Percentiles rank a stretch among this genome's conserved stretches.
These are phyloP conservation scores for Drosophila greeni DNA, from an alignment of 2,888 invertebrate species.

Conservation along the genomic window DNA sequence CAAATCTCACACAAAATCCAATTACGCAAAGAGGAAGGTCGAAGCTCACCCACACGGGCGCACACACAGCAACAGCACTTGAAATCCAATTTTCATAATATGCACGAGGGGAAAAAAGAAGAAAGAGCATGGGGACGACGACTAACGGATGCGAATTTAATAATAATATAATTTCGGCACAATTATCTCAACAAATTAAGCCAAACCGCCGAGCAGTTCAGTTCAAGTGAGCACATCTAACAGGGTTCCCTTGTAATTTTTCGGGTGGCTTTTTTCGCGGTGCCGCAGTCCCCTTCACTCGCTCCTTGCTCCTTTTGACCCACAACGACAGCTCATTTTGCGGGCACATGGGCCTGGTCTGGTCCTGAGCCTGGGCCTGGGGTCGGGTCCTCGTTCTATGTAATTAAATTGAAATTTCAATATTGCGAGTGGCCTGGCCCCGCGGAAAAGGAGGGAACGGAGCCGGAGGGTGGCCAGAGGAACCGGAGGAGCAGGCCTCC, in stretches of 20 bases:
- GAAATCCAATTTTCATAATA: slow-evolving; percentile 71
- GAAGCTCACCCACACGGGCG: slow-evolving; percentile 47
- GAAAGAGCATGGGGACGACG: slow-evolving; percentile 13
- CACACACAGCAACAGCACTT: slow-evolving; percentile 44
- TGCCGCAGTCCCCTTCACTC: slow-evolving; percentile 4
- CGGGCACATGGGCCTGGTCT: slow-evolving; percentile 41
- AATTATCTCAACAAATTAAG: slow-evolving; percentile 73
- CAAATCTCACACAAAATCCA: slow-evolving; percentile 64
- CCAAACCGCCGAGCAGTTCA: slow-evolving; percentile 57
- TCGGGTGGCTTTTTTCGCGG: slow-evolving; percentile 19
- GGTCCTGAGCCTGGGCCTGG: slow-evolving; percentile 37
- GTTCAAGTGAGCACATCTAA: slow-evolving; percentile 42
- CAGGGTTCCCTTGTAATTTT: slow-evolving; percentile 16
- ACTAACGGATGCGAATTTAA: slow-evolving; percentile 60
- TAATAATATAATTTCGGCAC: slow-evolving; percentile 70
- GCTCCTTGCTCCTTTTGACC: slow-evolving; percentile 31
- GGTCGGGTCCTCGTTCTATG: slow-evolving; percentile 57
- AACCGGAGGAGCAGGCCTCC: slow-evolving; percentile 16
- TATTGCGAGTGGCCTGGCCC: slow-evolving; percentile 57
- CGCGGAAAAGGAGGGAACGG: slow-evolving; percentile 2
- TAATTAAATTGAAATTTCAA: slow-evolving; percentile 74
- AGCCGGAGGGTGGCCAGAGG: not conserved
- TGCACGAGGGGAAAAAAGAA: slow-evolving; percentile 36
- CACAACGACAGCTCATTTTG: slow-evolving; percentile 48
- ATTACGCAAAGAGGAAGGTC: slow-evolving; percentile 66